Evolutionary conservation across 2,113 vertebrate species (phyloP).

Genomic region (Rattus norvegicus): DNA sequence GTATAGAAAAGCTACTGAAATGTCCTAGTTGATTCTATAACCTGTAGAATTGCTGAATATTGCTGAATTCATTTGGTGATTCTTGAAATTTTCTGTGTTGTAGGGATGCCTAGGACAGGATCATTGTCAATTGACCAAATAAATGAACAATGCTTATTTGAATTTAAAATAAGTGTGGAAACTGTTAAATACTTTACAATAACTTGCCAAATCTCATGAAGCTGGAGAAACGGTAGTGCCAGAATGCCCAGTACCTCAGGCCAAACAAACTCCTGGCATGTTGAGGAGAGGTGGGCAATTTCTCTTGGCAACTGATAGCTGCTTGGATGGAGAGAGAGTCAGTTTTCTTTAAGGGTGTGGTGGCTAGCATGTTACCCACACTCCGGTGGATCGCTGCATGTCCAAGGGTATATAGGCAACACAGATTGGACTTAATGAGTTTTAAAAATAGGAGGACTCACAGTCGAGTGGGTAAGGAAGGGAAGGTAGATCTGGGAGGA

Average conservation of each 20-base stretch:
- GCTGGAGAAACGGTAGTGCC: neutral
- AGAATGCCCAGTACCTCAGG: neutral
- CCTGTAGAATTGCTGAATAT: no score
- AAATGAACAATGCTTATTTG: no score
- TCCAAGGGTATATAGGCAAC: neutral
- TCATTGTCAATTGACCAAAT: no score
- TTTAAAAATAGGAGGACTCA: neutral
- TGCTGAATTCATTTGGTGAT: no score
- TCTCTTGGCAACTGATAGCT: neutral
- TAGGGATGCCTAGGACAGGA: no score
- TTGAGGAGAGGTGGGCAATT: neutral
- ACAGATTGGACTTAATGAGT: neutral
- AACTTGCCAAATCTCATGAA: neutral
- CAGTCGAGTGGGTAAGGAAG: neutral
- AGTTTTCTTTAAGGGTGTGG: neutral
- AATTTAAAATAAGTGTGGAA: no score
- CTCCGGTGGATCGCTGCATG: neutral
- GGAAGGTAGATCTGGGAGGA: neutral
- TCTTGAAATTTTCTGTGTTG: no score
- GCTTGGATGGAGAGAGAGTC: neutral
- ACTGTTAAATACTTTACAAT: no score
- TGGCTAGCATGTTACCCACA: neutral
- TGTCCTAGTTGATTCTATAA: no score
- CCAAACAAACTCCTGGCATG: neutral
- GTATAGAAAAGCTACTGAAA: no score